These are phyloP conservation scores for Megaceryle maxima DNA, from an alignment of 2,113 vertebrate genomes.

Conservation along the genomic window DNA sequence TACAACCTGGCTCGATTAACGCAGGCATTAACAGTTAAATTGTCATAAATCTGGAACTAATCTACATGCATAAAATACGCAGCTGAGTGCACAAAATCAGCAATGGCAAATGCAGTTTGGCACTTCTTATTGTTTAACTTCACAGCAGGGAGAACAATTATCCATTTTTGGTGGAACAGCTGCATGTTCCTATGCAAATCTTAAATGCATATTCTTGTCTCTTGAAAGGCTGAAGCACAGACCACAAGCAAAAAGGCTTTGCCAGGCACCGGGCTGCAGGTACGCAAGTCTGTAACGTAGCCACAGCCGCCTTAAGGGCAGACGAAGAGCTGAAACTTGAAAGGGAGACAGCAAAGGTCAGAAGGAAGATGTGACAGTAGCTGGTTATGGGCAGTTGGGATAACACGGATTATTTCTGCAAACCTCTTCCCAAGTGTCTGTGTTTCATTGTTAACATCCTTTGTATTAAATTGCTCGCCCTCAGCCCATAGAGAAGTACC, in stretches of 20 bases:
- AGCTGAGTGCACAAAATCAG: conserved; percentile 67
- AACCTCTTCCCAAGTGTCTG: background rate
- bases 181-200: conserved; percentile 70
- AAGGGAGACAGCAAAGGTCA: background rate
- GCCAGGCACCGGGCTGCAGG: background rate
- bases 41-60: conserved; percentile 62
- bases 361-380: accelerated
- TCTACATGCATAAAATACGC: conserved; percentile 62
- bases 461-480: accelerated
- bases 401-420: background rate
- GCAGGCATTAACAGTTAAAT: conserved; percentile 6
- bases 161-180: conserved; percentile 66
- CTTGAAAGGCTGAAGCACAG: background rate
- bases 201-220: conserved; percentile 43
- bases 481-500: background rate
- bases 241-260: background rate
- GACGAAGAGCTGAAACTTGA: background rate
- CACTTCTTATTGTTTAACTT: conserved; percentile 67
- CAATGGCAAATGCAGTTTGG: conserved; percentile 63
- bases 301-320: background rate
- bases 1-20: conserved; percentile 42
- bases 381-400: background rate
- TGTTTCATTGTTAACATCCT: background rate
- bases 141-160: conserved; percentile 59
- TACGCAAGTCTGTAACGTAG: accelerated